These are phyloP conservation scores for Tipula lateralis DNA, from an alignment of 2,888 invertebrate genomes.

Conservation along the genomic window DNA sequence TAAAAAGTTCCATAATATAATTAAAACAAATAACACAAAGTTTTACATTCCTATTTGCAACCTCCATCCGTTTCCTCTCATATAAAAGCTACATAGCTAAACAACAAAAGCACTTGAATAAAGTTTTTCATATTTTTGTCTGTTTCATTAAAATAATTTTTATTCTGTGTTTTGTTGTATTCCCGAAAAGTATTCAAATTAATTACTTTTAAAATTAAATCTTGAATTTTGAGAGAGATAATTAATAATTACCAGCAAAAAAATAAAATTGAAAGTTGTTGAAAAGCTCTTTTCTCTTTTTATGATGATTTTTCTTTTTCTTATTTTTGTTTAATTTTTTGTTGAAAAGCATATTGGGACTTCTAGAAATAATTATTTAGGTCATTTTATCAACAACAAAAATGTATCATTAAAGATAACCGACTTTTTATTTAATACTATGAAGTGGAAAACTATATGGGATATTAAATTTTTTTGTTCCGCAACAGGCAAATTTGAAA, in stretches of 20 bases:
- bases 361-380: background rate
- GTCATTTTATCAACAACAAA: background rate
- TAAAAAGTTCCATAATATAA: background rate
- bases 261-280: background rate
- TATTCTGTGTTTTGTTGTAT: background rate
- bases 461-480: too few species aligned
- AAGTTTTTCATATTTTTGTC: slow-evolving; percentile 3
- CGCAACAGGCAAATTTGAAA: too few species aligned
- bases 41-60: background rate
- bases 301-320: background rate
- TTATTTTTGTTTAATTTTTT: background rate
- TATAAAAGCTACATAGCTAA: background rate
- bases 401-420: too few species aligned
- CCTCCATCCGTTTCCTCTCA: background rate
- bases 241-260: background rate
- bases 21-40: background rate
- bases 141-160: slow-evolving; percentile 24
- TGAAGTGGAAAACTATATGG: too few species aligned
- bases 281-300: background rate
- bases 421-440: too few species aligned
- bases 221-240: slow-evolving; percentile 11
- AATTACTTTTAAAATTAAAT: slow-evolving; percentile 19
- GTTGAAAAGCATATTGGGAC: background rate
- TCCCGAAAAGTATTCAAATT: background rate
- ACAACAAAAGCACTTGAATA: background rate